Evolutionary conservation across 2,113 vertebrate genomes (phyloP).

Genomic region (Rhagologus leucostigma): DNA sequence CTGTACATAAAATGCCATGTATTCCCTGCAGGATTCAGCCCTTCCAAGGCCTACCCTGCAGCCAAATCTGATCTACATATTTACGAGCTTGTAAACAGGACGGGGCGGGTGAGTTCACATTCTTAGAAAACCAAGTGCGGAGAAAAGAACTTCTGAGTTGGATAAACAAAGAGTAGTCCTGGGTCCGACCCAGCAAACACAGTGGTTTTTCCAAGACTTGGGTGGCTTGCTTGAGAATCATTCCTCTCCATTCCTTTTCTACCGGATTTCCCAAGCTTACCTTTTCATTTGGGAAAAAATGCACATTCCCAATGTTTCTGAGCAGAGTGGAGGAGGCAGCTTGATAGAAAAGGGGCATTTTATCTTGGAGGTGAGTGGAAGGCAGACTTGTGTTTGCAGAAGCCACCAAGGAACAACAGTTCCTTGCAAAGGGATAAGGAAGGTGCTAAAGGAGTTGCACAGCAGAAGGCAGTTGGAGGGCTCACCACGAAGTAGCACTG

Average conservation of each 20-base stretch:
- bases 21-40: slow-evolving; percentile 50
- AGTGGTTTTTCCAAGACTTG: slow-evolving; percentile 19
- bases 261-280: not conserved
- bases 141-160: slow-evolving; percentile 51
- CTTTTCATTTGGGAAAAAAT: not conserved
- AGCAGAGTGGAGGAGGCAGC: not conserved
- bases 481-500: not conserved
- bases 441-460: not conserved
- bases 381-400: not conserved
- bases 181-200: slow-evolving; percentile 4
- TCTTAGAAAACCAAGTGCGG: slow-evolving; percentile 57
- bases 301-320: not conserved
- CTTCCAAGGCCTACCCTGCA: slow-evolving; percentile 12
- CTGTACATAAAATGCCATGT: slow-evolving; percentile 3
- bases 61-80: slow-evolving; percentile 56
- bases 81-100: slow-evolving; percentile 57
- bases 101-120: slow-evolving; percentile 56
- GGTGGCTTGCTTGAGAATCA: slow-evolving; percentile 1
- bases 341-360: not conserved
- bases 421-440: not conserved
- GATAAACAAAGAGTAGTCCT: slow-evolving; percentile 53
- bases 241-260: not conserved
- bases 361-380: not conserved
- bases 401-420: not conserved
- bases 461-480: not conserved